Evolutionary conservation across 1,140 invertebrate genomes (phyloP).

Genomic region (Drosophila paulistorum): DNA sequence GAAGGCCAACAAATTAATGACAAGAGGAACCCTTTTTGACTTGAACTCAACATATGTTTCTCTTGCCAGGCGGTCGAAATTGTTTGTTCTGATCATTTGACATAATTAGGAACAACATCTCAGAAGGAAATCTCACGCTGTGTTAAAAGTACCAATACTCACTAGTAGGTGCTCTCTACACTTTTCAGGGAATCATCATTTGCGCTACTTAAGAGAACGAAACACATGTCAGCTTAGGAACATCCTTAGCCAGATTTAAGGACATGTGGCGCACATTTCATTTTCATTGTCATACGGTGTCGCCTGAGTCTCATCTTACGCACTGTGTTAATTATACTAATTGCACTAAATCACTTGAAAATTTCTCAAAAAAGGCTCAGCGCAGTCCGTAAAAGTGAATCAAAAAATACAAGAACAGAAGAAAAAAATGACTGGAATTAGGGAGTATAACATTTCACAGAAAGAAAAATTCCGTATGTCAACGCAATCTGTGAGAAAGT

Average conservation of each 20-base stretch:
- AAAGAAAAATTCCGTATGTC: slow-evolving; percentile 43
- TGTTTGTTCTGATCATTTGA: too few relatives aligned
- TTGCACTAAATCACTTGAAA: slow-evolving; percentile 81
- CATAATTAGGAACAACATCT: too few relatives aligned
- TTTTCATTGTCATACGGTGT: slow-evolving; percentile 65
- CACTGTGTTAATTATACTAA: slow-evolving; percentile 76
- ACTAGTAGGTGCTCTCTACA: slow-evolving; percentile 21
- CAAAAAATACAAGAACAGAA: slow-evolving; percentile 11
- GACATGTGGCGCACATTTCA: slow-evolving; percentile 68
- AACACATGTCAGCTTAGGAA: slow-evolving; percentile 69
- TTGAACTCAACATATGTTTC: too few relatives aligned
- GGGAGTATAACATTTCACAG: slow-evolving; percentile 55
- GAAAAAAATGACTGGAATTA: slow-evolving; percentile 60
- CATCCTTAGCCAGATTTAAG: slow-evolving; percentile 32
- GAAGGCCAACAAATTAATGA: slow-evolving; percentile 20
- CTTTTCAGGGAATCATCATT: slow-evolving; percentile 56
- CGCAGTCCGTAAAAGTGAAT: slow-evolving; percentile 42
- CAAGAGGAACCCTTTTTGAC: not conserved
- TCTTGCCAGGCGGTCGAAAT: too few relatives aligned
- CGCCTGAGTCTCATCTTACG: slow-evolving; percentile 72
- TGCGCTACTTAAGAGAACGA: slow-evolving; percentile 43
- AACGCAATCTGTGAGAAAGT: slow-evolving; percentile 66
- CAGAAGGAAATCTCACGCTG: too few relatives aligned
- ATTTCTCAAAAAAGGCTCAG: slow-evolving; percentile 41
- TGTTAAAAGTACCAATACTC: too few relatives aligned